Evolutionary conservation across 1,140 invertebrate genomes (phyloP), one percentile per base, ranked within the genome.

Genomic region (Lepidurus couesii): DNA sequence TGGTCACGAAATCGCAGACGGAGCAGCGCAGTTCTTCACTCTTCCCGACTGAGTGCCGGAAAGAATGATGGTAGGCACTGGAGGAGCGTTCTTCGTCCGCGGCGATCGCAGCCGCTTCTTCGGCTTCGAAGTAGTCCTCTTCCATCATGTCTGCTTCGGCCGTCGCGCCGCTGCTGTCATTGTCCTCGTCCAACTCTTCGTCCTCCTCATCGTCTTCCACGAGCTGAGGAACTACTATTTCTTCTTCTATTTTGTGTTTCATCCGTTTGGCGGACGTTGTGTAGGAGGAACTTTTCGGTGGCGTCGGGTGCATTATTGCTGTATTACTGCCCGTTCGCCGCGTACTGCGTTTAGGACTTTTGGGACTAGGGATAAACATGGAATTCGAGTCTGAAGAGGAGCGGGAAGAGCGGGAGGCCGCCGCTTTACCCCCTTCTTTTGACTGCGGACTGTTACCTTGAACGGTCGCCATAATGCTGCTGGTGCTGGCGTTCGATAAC

Each of bases 1-100:
- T 81, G 76, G 82, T 85, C 42, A 81, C 83, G 78, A 86, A 86
- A 42, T 81, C 75, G 78, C 86, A 86, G 3, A 83, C 80, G 0
- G 85, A 84, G 79, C 86, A 86, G 16, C 82, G 82, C 73, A 80
- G 81, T 16, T 75, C 76, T 16, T 45, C 47, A 53, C 75, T 24
- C 26, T 73, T 76, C 44, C 53, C 24, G 9, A 13, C 47, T 7
- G 42, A 26, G 16, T 26, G 11, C 5, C 80, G 75, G 42, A n/a
- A 45, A 44, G 47, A 16, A 0, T 78, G 10, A 16, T 26, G 10
- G 26, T 42, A 42, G 44, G 78, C 80, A 13, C 79, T 75, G n/a
- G 79, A 74, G 47, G 79, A 79, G 24, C 80, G 42, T 43, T 81
- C 77, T n/a, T 78, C 76, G 11, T 80, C 80, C 43, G 13, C 75